A percentile compares a stretch with the other conserved stretches of the same genome.
These are phyloP conservation scores for Anser brachyrhynchus DNA, from an alignment of 2,113 vertebrate species.

Conservation along the genomic window DNA sequence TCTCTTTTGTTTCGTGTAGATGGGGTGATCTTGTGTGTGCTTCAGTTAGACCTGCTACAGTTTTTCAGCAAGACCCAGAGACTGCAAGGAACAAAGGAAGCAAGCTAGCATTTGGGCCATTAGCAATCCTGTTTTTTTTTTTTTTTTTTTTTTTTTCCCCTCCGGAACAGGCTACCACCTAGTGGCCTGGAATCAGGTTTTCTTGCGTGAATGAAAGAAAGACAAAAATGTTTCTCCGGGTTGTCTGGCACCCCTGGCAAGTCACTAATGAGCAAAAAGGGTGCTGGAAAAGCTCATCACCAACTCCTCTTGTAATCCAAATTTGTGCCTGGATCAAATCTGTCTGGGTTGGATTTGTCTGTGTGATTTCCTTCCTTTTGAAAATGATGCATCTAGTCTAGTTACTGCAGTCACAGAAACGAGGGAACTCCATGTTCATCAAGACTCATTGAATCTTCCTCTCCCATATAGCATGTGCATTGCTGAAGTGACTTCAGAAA, in stretches of 20 bases:
- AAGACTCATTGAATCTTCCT: neutral
- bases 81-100: neutral
- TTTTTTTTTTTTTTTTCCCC: no score
- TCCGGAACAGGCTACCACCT: neutral
- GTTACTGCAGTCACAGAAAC: rapidly evolving
- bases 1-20: neutral
- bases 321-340: neutral
- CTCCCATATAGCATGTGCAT: rapidly evolving
- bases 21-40: neutral
- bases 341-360: neutral
- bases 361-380: neutral
- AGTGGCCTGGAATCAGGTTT: neutral
- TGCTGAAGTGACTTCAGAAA: neutral
- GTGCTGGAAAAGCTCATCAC: neutral
- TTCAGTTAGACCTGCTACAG: neutral
- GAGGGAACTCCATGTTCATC: neutral
- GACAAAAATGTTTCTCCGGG: neutral
- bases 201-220: neutral
- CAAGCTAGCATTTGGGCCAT: neutral
- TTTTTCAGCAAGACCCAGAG: neutral
- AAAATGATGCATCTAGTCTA: neutral
- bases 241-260: neutral
- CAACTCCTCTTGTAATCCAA: rapidly evolving
- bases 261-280: rapidly evolving
- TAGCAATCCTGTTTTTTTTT: neutral